Evolutionary conservation across 37 sponge, comb jelly and placozoan genomes (phyloP).

Genomic region (Spongilla lacustris): DNA sequence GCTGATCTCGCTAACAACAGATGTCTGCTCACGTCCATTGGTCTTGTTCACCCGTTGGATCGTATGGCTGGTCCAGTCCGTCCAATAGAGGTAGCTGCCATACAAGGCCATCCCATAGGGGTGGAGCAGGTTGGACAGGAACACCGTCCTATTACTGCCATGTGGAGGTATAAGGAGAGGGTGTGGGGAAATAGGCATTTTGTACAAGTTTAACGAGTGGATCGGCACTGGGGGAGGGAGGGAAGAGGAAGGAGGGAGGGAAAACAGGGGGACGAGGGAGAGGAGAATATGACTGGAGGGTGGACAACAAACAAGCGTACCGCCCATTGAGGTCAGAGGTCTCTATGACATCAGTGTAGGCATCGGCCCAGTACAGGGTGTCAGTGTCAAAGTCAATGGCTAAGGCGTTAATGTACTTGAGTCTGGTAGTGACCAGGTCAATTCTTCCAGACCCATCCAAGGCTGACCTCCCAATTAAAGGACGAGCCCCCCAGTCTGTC

Average conservation of each 20-base stretch:
- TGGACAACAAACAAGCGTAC: too few species aligned
- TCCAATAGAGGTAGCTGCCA: neutral
- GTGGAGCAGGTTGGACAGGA: constrained; percentile 32
- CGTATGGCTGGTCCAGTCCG: neutral
- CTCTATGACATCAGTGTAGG: constrained; percentile 50
- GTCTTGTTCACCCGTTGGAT: constrained; percentile 20
- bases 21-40: neutral
- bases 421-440: constrained; percentile 19
- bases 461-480: constrained; percentile 61
- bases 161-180: neutral
- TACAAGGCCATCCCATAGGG: neutral
- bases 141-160: constrained; percentile 7
- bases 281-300: neutral
- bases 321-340: constrained; percentile 53
- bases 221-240: neutral
- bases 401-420: constrained; percentile 51
- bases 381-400: constrained; percentile 62
- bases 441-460: constrained; percentile 69
- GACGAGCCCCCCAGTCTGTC: constrained; percentile 78
- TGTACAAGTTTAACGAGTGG: neutral
- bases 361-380: constrained; percentile 81
- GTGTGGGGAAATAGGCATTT: neutral
- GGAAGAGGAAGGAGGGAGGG: neutral
- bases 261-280: neutral
- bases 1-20: neutral